Evolutionary conservation across 2,113 vertebrate genomes (phyloP), one percentile per base, ranked within the genome.

Genomic region (Pardalotus punctatus): DNA sequence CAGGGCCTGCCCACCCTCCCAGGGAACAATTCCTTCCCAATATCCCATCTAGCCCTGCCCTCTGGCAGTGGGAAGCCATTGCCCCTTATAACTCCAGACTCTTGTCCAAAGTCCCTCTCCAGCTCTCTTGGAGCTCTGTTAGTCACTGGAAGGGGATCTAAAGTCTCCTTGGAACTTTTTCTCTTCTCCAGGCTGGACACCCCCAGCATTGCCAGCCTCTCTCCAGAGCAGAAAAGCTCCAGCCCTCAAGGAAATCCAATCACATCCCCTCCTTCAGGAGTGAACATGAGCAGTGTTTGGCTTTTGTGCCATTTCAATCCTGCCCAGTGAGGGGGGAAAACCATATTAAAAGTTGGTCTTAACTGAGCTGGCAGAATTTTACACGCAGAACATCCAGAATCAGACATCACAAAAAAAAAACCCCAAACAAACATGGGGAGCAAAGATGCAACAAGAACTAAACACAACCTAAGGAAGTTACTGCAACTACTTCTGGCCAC

Each of bases 211-310:
- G 23, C 24, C 47, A 88, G 28, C 77, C 27, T n/a, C 7, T 7
- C 20, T 29, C 23, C 23, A 60, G 23, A 43, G 23, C 67, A 58
- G 33, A 66, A 36, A 5, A 35, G 51, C 33, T 73, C 28, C 69
- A 81, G 33, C 19, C 33, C 36, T 21, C 36, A 62, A 95, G 61
- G 45, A 94, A 96, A 88, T 90, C 77, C 65, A 81, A 96, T 94
- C 94, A n/a, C 38, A 74, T 56, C 94, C 78, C 90, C 72, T 97
- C 82, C 83, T 94, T 90, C 94, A 88, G 93, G 64, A 86, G 74
- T 15, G 35, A 96, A 74, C 11, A 27, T 4, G 25, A 77, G 66
- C 28, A 54, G 17, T 19, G 74, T 33, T 87, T 88, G 88, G 79
- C 81, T 90, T 94, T 96, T 95, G 81, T 11, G 16, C 67, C 81